Conservation (phyloP, 2,113 vertebrate species). For the Taxidea taxus region DNA sequence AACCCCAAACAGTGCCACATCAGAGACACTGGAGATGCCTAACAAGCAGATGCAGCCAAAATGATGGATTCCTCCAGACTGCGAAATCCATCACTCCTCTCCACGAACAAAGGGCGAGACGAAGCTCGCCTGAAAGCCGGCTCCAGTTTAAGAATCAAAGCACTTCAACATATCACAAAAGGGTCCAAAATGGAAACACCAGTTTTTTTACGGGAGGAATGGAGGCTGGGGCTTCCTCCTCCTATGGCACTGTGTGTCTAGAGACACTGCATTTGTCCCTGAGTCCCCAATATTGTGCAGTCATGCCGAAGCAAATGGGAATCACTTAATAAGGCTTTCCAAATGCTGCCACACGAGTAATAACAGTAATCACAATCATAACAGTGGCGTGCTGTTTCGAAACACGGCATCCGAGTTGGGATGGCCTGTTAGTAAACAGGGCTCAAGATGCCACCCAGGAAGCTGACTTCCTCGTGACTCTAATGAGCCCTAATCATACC, state of each 20-base stretch:
- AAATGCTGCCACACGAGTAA: slow-evolving; percentile 19
- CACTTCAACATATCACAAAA: slow-evolving; percentile 5
- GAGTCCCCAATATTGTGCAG: not conserved
- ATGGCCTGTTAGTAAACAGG: not conserved
- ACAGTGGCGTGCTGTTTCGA: not conserved
- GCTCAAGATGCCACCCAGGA: not conserved
- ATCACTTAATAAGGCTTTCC: slow-evolving; percentile 40
- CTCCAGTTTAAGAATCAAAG: slow-evolving; percentile 40
- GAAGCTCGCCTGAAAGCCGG: not conserved
- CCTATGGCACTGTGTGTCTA: not conserved
- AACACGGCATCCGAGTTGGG: not conserved
- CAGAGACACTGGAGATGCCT: not conserved
- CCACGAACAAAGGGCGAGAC: not conserved
- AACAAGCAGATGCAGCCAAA: not conserved
- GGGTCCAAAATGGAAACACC: slow-evolving; percentile 21
- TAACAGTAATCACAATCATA: not conserved
- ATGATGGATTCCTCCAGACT: not conserved
- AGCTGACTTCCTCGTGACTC: rapidly evolving
- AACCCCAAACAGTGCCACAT: not conserved
- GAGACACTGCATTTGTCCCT: not conserved
- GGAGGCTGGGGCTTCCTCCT: slow-evolving; percentile 1
- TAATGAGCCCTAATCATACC: not conserved
- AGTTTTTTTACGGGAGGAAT: not conserved
- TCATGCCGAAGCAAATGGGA: not conserved
- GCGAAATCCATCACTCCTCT: not conserved